Evolutionary conservation across 2,797 vertebrate species (phyloP).

Genomic region (Chaetodon trifasciatus): DNA sequence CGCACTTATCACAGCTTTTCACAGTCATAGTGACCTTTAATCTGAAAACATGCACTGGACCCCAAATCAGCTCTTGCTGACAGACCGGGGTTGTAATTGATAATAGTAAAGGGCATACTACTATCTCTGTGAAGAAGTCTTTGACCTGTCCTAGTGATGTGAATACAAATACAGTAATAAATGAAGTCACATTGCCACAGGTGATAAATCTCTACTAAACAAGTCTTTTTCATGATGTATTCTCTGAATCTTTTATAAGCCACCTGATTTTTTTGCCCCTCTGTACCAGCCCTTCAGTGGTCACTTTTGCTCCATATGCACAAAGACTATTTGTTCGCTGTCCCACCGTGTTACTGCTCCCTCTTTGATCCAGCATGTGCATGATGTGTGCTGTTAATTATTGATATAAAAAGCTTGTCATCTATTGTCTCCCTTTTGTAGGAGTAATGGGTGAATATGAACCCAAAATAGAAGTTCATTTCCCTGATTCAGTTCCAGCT

Average conservation of each 20-base stretch:
- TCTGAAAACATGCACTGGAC: conserved; percentile 28
- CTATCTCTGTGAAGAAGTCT: conserved; percentile 39
- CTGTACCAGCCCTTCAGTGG: conserved; percentile 50
- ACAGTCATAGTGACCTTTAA: conserved; percentile 33
- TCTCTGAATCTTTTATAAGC: conserved; percentile 78
- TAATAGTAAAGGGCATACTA: conserved; percentile 49
- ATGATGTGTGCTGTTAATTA: conserved; percentile 70
- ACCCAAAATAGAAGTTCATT: conserved; percentile 98
- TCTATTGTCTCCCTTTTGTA: conserved; percentile 77
- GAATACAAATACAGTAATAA: conserved; percentile 75
- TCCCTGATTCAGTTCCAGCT: conserved; percentile 92
- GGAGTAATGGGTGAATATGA: conserved; percentile 98
- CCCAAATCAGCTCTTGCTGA: conserved; percentile 26
- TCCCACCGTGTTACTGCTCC: conserved; percentile 52
- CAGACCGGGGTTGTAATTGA: conserved; percentile 45
- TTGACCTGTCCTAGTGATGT: conserved; percentile 51
- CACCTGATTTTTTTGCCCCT: conserved; percentile 35
- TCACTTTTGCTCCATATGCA: conserved; percentile 52
- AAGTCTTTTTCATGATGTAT: conserved; percentile 65
- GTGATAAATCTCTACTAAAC: conserved; percentile 70
- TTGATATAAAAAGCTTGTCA: conserved; percentile 62
- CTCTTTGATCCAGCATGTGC: conserved; percentile 62
- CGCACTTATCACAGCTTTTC: conserved; percentile 17
- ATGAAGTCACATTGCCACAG: conserved; percentile 75
- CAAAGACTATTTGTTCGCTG: conserved; percentile 65